Evolutionary conservation across 1,140 invertebrate genomes (phyloP), one percentile per base, ranked within the genome.

Genomic region (Scaptomyza pallida): DNA sequence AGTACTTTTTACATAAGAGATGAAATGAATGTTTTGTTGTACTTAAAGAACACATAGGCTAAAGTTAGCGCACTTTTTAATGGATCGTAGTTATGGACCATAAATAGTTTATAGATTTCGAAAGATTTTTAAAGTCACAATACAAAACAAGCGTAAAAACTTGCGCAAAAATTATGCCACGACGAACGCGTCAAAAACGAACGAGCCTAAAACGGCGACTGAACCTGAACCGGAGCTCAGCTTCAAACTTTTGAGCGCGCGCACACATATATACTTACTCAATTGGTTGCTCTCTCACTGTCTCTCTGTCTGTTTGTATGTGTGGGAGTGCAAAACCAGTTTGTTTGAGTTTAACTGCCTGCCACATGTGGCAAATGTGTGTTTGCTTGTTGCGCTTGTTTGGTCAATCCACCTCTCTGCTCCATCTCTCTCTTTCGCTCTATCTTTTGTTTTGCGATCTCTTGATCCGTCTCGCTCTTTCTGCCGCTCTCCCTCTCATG

Each of bases 261-360:
- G 55, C 9, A 62, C 35, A 33, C 26, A 12, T 6, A 5, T n/a
- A 21, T 17, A 41, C 8, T 13, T 10, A 8, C 21, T 23, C 21
- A 0, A 26, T 71, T 12, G 33, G 5, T 10, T 10, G 6, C 54
- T 35, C 13, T 60, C 50, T 30, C 41, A 13, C 57, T 64, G 37
- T 45, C 26, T 43, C 19, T 16, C 37, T 13, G 5, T 47, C 9
- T 41, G 30, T 9, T 2, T 47, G 43, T 68, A 19, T 68, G 68
- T 72, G 80, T 76, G 77, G 76, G 80, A 76, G 81, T 80, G 56
- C 21, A 55, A 72, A 85, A 85, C 81, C 82, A 69, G 81, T 78
- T 85, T 86, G 78, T 80, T 82, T 80, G 78, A 57, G 61, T 71
- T 56, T 35, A 71, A 67, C 64, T 51, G 45, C 56, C 45, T 60